Base-by-base conservation (phyloP, 2,113 vertebrate species). In the Muntiacus muntjak region DNA sequence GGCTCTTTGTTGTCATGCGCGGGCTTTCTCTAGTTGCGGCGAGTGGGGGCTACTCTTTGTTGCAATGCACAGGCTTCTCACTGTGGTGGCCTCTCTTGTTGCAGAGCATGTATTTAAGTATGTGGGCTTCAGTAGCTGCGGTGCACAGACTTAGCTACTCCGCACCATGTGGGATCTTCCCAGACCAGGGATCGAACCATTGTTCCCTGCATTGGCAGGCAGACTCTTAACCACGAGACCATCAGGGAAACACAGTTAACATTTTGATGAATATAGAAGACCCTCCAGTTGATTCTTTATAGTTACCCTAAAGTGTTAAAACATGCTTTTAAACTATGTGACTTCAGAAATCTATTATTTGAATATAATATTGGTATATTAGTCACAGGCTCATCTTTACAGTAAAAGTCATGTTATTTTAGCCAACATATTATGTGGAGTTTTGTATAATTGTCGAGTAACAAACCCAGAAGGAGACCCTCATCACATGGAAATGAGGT, bases 231-330 rank as follows among this genome's bases (percentile, higher is more conserved):
- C n/a, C n/a, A 36, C 9, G 6, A 71, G 19, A 71, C n/a, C n/a
- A 21, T 71, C 19, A 71, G 67, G 67, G n/a, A 71, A 71, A 40
- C 19, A 9, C 67, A 71, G n/a, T 40, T 45, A 84, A 64, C 47
- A 91, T 93, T 95, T 83, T 85, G 40, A 71, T 83, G n/a, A 60
- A 54, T 1, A 2, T 67, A 36, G 86, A 71, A 71, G 19, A 90
- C 16, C 7, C 14, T 96, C 8, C 52, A 85, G 76, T 28, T 94
- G 28, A 64, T 87, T 93, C 52, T 83, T 9, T 91, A 40, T 7
- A 54, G 58, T 95, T 74, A 71, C 14, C 14, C 93, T 76, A 87
- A 94, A 25, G 47, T 82, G 4, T 82, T 91, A 92, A 89, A 81
- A 81, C 6, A 4, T 62, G 55, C 14, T 54, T 91, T 96, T 45